Percentiles rank a stretch among this genome's conserved stretches.
Conservation (phyloP, 2,113 vertebrate genomes). For the Ophiodon elongatus region DNA sequence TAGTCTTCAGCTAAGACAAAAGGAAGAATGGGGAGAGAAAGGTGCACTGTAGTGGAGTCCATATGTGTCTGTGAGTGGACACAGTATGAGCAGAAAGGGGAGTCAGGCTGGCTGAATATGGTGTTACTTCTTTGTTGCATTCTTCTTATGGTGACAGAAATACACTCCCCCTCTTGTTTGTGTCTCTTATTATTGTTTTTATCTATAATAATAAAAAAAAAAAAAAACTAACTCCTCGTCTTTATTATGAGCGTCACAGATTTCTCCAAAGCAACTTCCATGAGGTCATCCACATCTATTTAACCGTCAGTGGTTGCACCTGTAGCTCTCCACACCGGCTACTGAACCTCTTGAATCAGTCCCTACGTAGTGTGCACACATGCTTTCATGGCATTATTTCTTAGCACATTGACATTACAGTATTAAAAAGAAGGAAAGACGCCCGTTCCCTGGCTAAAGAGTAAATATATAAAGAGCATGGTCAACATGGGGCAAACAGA, state of each 20-base stretch:
- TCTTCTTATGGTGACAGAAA: slow-evolving; percentile 48
- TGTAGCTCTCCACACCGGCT: slow-evolving; percentile 10
- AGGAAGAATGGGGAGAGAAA: slow-evolving; percentile 70
- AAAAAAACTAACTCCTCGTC: background rate
- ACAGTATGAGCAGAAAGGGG: slow-evolving; percentile 76
- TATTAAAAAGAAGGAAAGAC: slow-evolving; percentile 12
- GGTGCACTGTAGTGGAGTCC: slow-evolving; percentile 75
- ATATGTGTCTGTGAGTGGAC: slow-evolving; percentile 78
- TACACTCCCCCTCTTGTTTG: slow-evolving; percentile 22
- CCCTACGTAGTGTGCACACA: slow-evolving; percentile 15
- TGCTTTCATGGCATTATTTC: slow-evolving; percentile 31
- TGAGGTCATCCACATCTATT: background rate
- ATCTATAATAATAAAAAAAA: background rate
- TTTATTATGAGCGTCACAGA: background rate
- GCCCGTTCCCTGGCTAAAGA: slow-evolving; percentile 19
- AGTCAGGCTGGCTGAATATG: slow-evolving; percentile 70
- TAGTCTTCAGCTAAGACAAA: slow-evolving; percentile 85
- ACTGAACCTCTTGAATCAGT: slow-evolving; percentile 6
- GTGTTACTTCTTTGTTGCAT: slow-evolving; percentile 75
- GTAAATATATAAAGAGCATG: slow-evolving; percentile 57
- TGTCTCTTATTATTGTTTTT: slow-evolving; percentile 42
- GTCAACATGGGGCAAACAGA: slow-evolving; percentile 54
- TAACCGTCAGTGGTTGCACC: slow-evolving; percentile 4
- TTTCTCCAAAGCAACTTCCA: background rate
- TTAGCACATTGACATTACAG: slow-evolving; percentile 38